Evolutionary conservation across 2,113 vertebrate genomes (phyloP).

Genomic region (Pterocles gutturalis): DNA sequence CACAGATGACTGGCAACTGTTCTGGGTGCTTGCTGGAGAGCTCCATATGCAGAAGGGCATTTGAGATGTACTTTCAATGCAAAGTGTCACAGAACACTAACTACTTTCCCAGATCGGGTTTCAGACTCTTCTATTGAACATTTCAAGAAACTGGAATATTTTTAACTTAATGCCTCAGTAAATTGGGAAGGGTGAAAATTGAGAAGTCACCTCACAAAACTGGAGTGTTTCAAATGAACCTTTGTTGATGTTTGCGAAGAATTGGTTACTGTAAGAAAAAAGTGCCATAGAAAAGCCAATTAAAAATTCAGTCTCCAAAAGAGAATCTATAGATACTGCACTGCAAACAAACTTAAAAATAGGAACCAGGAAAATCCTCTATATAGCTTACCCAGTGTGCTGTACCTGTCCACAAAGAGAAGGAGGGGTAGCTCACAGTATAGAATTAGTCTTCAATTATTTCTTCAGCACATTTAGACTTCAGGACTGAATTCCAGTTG

Average conservation of each 20-base stretch:
- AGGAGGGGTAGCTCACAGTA: not conserved
- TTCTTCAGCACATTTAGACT: not conserved
- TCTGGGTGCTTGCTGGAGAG: not conserved
- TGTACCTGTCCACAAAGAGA: not conserved
- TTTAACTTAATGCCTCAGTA: not conserved
- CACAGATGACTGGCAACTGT: not conserved
- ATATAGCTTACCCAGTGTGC: not conserved
- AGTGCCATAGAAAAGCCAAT: not conserved
- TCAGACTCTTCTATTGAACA: not conserved
- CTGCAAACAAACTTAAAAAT: not conserved
- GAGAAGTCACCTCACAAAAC: not conserved
- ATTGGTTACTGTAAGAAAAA: not conserved
- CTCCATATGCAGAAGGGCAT: not conserved
- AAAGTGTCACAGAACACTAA: not conserved
- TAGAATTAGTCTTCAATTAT: not conserved
- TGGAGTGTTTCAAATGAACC: not conserved
- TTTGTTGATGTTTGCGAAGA: not conserved
- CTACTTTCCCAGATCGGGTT: not conserved
- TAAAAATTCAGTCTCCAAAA: not conserved
- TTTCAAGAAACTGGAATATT: not conserved
- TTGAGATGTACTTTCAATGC: not conserved
- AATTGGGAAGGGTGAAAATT: not conserved
- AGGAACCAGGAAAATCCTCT: not conserved
- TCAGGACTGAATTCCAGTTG: not conserved
- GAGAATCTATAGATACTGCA: not conserved